Conservation (phyloP, 2,797 vertebrate species). For the Urocyon cinereoargenteus region DNA sequence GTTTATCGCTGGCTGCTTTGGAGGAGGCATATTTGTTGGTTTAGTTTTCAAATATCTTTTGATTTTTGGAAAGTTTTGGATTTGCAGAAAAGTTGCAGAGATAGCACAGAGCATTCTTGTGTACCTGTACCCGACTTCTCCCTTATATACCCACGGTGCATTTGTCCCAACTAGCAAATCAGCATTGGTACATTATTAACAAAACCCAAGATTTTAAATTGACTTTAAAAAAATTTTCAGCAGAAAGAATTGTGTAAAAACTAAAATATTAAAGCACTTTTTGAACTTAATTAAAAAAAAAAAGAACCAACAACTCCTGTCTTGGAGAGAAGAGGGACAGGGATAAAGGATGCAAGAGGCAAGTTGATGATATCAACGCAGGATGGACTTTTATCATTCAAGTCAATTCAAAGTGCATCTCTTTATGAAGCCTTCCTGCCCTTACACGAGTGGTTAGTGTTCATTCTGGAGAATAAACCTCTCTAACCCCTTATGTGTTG, state of each 20-base stretch:
- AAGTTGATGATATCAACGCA: neutral
- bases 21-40: neutral
- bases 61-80: constrained; percentile 17
- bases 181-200: neutral
- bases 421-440: neutral
- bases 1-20: neutral
- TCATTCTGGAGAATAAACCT: neutral
- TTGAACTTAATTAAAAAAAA: neutral
- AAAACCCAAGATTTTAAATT: constrained; percentile 1
- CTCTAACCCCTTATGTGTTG: neutral
- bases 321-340: neutral
- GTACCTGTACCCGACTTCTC: neutral
- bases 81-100: neutral
- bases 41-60: constrained; percentile 17
- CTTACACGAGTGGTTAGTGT: neutral
- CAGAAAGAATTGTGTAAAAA: neutral
- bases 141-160: neutral
- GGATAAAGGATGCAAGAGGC: neutral
- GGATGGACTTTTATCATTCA: neutral
- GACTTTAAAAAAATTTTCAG: neutral
- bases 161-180: constrained; percentile 8
- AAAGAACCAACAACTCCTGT: neutral
- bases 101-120: neutral
- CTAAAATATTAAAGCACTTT: neutral
- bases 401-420: neutral